These are phyloP conservation scores for Drosophila subsilvestris DNA, from an alignment of 2,888 invertebrate species.

Conservation along the genomic window DNA sequence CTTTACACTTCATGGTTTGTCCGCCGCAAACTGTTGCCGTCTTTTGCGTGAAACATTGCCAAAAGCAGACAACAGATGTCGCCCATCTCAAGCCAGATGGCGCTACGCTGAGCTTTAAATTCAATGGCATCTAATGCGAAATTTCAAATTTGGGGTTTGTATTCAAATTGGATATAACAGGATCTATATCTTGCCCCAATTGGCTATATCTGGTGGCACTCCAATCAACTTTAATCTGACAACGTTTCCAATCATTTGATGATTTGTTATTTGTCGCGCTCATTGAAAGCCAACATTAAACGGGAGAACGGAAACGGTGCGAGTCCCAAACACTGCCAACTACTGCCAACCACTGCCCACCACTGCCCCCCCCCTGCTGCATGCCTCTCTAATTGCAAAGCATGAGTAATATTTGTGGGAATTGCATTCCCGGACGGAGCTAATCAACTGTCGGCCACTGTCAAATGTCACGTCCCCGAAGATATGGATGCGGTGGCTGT, in stretches of 20 bases:
- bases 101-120: constrained; percentile 8
- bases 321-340: background rate
- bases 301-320: background rate
- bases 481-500: constrained; percentile 2
- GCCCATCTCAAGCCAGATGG: constrained; percentile 2
- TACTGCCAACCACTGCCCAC: no score
- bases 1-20: background rate
- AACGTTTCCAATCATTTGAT: constrained; percentile 61
- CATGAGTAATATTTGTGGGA: constrained; percentile 38
- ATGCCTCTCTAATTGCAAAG: constrained; percentile 51
- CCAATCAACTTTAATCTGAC: constrained; percentile 30
- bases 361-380: background rate
- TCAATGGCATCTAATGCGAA: background rate
- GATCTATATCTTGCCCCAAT: no score
- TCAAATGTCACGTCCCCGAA: constrained; percentile 40
- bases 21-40: background rate
- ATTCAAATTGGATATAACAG: no score
- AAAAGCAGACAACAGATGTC: background rate
- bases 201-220: no score
- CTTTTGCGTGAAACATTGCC: background rate
- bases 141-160: background rate
- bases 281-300: background rate
- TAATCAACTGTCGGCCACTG: constrained; percentile 59
- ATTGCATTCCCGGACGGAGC: constrained; percentile 19
- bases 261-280: constrained; percentile 67